These are phyloP conservation scores for Centruroides sculpturatus DNA, from an alignment of 1,140 invertebrate species.

Conservation along the genomic window DNA sequence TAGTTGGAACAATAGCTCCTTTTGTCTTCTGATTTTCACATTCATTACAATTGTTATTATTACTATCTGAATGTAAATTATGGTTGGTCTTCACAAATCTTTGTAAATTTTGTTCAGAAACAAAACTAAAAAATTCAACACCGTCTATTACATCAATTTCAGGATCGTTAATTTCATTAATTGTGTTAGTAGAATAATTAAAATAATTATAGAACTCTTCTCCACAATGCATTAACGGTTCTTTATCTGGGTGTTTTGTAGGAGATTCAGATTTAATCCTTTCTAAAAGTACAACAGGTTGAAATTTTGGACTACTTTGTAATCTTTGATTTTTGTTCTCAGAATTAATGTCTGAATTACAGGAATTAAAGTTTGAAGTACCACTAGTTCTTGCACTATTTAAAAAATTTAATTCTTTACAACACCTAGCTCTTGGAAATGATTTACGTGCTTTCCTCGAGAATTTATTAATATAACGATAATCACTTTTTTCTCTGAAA, in stretches of 20 bases:
- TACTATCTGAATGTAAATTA: neutral
- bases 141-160: slow-evolving; percentile 18
- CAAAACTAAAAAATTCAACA: slow-evolving; percentile 18
- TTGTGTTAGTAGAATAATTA: too few relatives aligned
- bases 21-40: too few relatives aligned
- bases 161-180: neutral
- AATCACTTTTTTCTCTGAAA: neutral
- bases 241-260: neutral
- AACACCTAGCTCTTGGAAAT: neutral
- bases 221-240: too few relatives aligned
- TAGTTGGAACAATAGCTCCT: slow-evolving; percentile 14
- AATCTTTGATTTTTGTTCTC: neutral
- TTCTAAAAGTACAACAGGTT: neutral
- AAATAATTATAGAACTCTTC: too few relatives aligned
- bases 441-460: neutral
- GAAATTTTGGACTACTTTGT: neutral
- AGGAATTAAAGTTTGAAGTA: neutral
- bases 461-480: neutral
- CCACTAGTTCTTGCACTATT: neutral
- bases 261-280: neutral
- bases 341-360: neutral
- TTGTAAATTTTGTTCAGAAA: slow-evolving; percentile 12
- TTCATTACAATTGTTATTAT: neutral
- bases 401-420: neutral
- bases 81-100: neutral